Base-by-base conservation (phyloP, 2,888 invertebrate species). In the Pyrgus malvae region DNA sequence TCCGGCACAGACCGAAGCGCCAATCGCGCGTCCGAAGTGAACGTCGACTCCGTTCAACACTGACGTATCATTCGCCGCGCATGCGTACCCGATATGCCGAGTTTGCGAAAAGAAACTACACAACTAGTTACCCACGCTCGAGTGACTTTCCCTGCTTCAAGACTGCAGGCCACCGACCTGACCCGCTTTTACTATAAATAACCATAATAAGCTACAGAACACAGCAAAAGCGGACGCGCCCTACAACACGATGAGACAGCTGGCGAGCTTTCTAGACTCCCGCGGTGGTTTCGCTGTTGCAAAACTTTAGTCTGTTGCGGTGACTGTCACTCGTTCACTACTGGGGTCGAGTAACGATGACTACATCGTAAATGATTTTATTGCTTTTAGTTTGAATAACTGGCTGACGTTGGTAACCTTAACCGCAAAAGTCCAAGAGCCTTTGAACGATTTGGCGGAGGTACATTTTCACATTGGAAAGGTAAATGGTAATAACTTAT, bases 11-110 rank as follows among this genome's bases (percentile, higher is more conserved):
- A 73, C 71, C 71, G 70, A 70, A 76, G 76, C 78, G 71, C 83
- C 64, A 77, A 67, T 80, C 75, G 83, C 87, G 89, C 89, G 89
- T 88, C 87, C 88, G 89, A 81, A 85, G 88, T 86, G 88, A 87
- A 81, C 89, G 88, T 90, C 67, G 82, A 75, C 72, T 74, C 68
- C 78, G 77, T 81, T 76, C 83, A 83, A 76, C 80, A 89, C 89
- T 89, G 88, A 82, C 82, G 86, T 75, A 76, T 65, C 65, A 68
- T 65, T 63, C 71, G 72, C 71, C 79, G 83, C 85, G 80, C 89
- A 82, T 83, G 86, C 83, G 84, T 77, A 69, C 69, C 66, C 65
- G 69, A 60, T 76, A 69, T 68, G 70, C 72, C 74, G 69, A 71
- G 75, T 65, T 82, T 80, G 84, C 86, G 74, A 85, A 86, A 84